Evolutionary conservation across 2,888 invertebrate genomes (phyloP), one percentile per base, ranked within the genome.

Genomic region (Crematogaster levior): DNA sequence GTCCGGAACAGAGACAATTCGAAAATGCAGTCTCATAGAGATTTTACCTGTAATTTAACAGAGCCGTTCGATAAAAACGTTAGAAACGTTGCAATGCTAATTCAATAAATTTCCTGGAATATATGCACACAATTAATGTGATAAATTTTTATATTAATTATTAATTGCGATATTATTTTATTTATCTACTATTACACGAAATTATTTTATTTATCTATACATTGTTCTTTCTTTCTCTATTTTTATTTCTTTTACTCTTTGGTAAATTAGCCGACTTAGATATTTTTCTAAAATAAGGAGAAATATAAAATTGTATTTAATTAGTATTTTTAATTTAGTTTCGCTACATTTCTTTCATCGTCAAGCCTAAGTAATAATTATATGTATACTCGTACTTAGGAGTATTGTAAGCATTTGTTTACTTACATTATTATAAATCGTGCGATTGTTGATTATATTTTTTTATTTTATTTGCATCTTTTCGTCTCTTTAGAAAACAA

Each of bases 21-120:
- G 40, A 68, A 66, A 70, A 68, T 77, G 70, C 30, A n/a, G 37
- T 51, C 27, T 34, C 12, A 15, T 37, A 27, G 66, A 65, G n/a
- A 68, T 75, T 65, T 66, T 51, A 37, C 12, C 27, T 51, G 37
- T n/a, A n/a, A 9, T n/a, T 27, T 37, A 51, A 34, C 24, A 40
- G 15, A 68, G 21, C 12, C 15, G 18, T 66, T 21, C 27, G 30
- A 68, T 40, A n/a, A 27, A 21, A 12, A 15, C 30, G 10, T 30
- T 68, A 12, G 10, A 30, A 56, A 43, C 12, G 4, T 43, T 34
- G 24, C 0, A 27, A 10, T 27, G 10, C 46, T 37, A 63, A 63
- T 40, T 63, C 3, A 37, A 56, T 10, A 21, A 51, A 21, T 24
- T 10, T 51, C 9, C 0, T n/a, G 21, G 7, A 46, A 46, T 6